These are phyloP conservation scores for Channa striata DNA, from an alignment of 2,797 vertebrate genomes.

Conservation along the genomic window DNA sequence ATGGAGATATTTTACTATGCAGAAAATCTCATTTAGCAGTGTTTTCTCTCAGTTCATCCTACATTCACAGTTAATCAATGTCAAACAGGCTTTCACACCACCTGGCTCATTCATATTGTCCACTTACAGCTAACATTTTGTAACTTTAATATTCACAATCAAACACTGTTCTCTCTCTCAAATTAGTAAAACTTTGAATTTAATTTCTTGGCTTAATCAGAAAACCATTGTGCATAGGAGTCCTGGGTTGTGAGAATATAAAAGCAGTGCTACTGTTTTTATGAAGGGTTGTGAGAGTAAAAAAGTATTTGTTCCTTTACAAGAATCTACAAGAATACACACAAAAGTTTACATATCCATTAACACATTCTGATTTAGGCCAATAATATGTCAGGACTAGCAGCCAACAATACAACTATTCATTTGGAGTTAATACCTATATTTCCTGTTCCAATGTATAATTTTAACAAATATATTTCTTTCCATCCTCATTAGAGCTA, in stretches of 20 bases:
- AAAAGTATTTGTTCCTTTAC: conserved; percentile 24
- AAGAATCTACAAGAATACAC: conserved; percentile 34
- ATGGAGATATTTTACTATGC: conserved; percentile 39
- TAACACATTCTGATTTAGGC: conserved; percentile 13
- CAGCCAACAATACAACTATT: conserved; percentile 27
- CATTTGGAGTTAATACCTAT: conserved; percentile 30
- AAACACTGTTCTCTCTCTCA: background rate
- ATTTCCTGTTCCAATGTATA: conserved; percentile 1
- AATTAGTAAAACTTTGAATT: conserved; percentile 5
- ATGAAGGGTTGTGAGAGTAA: background rate
- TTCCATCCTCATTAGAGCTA: background rate
- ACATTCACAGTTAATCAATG: conserved; percentile 59
- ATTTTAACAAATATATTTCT: conserved; percentile 3
- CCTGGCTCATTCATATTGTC: conserved; percentile 15
- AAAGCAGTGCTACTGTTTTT: conserved; percentile 13
- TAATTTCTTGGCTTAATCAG: background rate
- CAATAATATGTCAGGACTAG: conserved; percentile 12
- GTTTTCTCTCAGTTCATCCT: conserved; percentile 47
- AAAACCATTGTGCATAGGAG: conserved; percentile 2
- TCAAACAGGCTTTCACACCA: background rate
- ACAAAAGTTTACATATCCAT: conserved; percentile 1
- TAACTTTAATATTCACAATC: background rate
- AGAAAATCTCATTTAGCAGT: conserved; percentile 43
- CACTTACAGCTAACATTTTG: background rate
- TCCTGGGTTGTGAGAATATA: background rate